Evolutionary conservation across 2,113 vertebrate genomes (phyloP), one percentile per base, ranked within the genome.

Genomic region (Spizaetus ornatus): DNA sequence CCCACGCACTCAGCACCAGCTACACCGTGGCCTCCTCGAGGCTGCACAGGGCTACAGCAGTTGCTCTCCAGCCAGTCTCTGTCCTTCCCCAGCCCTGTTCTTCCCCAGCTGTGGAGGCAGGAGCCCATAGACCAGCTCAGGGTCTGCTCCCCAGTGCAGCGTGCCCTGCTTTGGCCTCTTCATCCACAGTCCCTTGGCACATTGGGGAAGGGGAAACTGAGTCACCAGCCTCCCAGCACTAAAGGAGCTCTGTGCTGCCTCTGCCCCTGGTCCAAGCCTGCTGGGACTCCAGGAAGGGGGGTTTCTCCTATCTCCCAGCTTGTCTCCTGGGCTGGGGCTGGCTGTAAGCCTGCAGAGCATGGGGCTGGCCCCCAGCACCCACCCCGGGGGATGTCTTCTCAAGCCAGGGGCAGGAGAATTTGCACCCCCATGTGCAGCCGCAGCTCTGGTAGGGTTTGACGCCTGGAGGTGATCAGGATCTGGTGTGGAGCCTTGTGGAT

Each of bases 1-100:
- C 45, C 42, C 88, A 26, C 1, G 1, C 1, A 0, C 47, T 40
- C 1, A 0, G 52, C 36, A 34, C 36, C 2, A 1, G 34, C 32
- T 26, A 32, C 50, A 11, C n/a, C 0, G 0, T n/a, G 67, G 36
- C 16, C 74, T 69, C 53, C 23, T 40, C 1, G 1, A 21, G 69
- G 43, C 58, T 2, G 8, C 48, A 15, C 9, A 1, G 4, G 53
- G 53, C 71, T 59, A 36, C 3, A 1, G 25, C 38, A 43, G 36
- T 18, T 0, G 0, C 16, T 59, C 61, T 52, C 45, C 1, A 1
- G 31, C 5, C 4, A 4, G 19, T 27, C 16, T 43, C 55, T 25
- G 43, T n/a, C 70, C 45, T 90, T 65, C 80, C 27, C 26, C 52
- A 79, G 45, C 50, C 40, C 36, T 3, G 8, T 55, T 56, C 48